A percentile compares a stretch with the other conserved stretches of the same genome.
phyloP scores from a whole-genome alignment of 1,140 invertebrate genomes.

The Neodiprion lecontei region DNA sequence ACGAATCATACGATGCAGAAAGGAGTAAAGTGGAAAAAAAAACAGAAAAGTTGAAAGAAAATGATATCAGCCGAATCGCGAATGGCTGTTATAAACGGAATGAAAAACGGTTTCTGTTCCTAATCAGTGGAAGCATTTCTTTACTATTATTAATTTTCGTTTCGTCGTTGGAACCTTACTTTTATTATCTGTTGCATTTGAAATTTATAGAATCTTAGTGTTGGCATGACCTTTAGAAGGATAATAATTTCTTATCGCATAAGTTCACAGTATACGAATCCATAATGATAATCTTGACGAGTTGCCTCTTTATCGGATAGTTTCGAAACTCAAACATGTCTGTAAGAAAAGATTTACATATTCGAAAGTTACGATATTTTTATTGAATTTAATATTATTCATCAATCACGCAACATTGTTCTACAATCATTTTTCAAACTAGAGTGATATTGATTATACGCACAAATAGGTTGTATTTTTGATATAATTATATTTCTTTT shows the following conservation, averaged over 20 bases:
- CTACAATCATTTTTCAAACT: too few relatives aligned
- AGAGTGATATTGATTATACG: too few relatives aligned
- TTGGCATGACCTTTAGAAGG: not conserved
- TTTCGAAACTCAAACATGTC: not conserved
- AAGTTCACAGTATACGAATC: not conserved
- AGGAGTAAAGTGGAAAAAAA: not conserved
- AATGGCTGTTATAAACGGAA: not conserved
- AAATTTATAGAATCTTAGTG: not conserved
- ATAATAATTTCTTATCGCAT: not conserved
- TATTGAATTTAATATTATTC: too few relatives aligned
- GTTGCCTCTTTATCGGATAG: too few relatives aligned
- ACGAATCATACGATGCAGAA: not conserved
- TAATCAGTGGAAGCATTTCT: constrained; percentile 7
- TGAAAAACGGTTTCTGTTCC: not conserved
- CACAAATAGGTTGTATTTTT: too few relatives aligned
- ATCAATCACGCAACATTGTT: too few relatives aligned
- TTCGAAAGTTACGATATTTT: too few relatives aligned
- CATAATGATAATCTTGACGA: not conserved
- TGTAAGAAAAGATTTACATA: too few relatives aligned
- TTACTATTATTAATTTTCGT: not conserved
- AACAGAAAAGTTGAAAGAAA: not conserved
- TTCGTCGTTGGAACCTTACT: not conserved
- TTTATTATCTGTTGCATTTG: not conserved
- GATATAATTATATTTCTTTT: too few relatives aligned
- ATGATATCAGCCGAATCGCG: not conserved